Conservation (phyloP, 2,797 vertebrate species). For the Sphenopsis melanotis region DNA sequence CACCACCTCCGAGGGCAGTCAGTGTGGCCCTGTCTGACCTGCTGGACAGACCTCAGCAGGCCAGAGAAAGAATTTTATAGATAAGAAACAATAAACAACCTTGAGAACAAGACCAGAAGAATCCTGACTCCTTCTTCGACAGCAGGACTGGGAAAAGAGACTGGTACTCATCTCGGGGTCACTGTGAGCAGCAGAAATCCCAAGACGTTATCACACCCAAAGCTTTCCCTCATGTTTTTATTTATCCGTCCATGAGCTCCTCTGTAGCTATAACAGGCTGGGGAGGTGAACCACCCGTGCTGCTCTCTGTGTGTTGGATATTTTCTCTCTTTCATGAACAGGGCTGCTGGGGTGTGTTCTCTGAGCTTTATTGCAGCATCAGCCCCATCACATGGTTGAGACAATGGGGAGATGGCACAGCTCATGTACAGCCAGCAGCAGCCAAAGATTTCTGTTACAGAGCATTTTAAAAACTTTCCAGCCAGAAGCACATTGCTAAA, state of each 20-base stretch:
- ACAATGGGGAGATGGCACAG: not conserved
- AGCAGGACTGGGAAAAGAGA: no score
- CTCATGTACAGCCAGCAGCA: not conserved
- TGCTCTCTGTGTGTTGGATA: not conserved
- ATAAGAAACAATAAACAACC: no score
- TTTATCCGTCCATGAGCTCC: not conserved
- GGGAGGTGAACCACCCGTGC: fast-evolving
- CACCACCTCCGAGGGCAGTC: no score
- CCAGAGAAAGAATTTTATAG: no score
- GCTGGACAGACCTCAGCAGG: no score
- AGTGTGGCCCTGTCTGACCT: no score
- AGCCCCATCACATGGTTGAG: not conserved
- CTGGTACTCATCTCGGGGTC: no score
- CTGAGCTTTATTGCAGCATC: not conserved
- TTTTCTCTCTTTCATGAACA: not conserved
- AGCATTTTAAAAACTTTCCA: not conserved
- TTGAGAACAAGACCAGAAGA: no score
- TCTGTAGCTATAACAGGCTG: not conserved
- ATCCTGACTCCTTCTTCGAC: no score
- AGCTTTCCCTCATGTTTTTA: not conserved
- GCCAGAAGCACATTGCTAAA: not conserved
- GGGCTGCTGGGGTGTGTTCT: not conserved
- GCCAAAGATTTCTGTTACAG: not conserved
- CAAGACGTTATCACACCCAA: not conserved
- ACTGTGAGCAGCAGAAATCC: no score